phyloP scores from a whole-genome alignment of 2,888 invertebrate species.

The Eupithecia pulchellata region DNA sequence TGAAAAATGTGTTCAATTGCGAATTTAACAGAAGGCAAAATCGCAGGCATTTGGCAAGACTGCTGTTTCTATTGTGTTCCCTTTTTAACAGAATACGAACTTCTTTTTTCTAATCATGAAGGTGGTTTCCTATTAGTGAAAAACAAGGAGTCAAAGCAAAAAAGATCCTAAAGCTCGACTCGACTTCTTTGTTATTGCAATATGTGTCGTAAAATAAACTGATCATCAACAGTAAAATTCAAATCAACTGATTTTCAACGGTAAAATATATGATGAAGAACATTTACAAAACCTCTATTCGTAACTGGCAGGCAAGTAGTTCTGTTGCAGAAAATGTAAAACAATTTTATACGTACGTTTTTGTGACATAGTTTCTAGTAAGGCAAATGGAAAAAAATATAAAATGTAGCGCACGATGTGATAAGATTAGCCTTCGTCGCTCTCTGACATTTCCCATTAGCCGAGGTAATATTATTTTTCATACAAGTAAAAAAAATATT shows the following conservation, averaged over 20 bases:
- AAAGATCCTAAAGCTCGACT: too few relatives aligned
- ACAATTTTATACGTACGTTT: not conserved
- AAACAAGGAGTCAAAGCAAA: not conserved
- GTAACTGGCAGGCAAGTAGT: not conserved
- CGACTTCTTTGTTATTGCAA: too few relatives aligned
- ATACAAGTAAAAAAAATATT: constrained; percentile 1
- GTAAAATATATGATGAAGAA: not conserved
- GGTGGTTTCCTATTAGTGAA: not conserved
- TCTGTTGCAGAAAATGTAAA: not conserved
- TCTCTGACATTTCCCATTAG: constrained; percentile 27
- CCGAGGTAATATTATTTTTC: constrained; percentile 12
- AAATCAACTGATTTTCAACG: too few relatives aligned
- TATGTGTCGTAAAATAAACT: too few relatives aligned
- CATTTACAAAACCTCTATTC: not conserved
- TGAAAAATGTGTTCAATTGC: constrained; percentile 39
- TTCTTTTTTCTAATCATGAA: not conserved
- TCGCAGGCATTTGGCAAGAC: not conserved
- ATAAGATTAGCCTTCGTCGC: constrained; percentile 21
- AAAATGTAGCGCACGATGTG: constrained; percentile 21
- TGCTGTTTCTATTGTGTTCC: not conserved
- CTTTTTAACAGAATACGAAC: not conserved
- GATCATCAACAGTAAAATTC: too few relatives aligned
- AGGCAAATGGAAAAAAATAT: constrained; percentile 15
- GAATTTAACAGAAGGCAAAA: constrained; percentile 27
- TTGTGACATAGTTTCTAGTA: not conserved